A percentile compares a stretch with the other conserved stretches of the same genome.
phyloP scores from a whole-genome alignment of 2,113 vertebrate genomes.

The Notothenia rossii region DNA sequence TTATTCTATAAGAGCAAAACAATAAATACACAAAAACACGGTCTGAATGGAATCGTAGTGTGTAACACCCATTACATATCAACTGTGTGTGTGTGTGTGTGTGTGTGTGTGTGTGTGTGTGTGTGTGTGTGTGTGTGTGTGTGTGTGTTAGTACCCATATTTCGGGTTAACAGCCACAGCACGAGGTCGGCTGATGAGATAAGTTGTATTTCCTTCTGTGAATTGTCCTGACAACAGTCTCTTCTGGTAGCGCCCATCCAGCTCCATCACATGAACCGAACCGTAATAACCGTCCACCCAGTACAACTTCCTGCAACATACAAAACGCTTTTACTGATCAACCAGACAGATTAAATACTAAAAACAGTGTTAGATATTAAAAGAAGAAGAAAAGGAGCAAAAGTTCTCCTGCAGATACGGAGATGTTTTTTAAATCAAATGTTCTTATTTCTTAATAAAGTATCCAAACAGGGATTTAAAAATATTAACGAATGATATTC shows the following conservation, averaged over 20 bases:
- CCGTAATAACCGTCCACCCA: constrained; percentile 71
- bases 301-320: constrained; percentile 78
- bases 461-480: not conserved
- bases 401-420: not conserved
- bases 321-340: constrained; percentile 13
- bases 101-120: not conserved
- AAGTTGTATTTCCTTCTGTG: constrained; percentile 69
- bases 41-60: too few relatives aligned
- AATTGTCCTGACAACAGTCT: constrained; percentile 72
- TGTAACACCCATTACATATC: too few relatives aligned
- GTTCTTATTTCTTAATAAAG: not conserved
- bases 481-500: not conserved
- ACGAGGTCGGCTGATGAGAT: constrained; percentile 67
- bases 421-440: not conserved
- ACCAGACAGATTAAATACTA: not conserved
- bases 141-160: constrained; percentile 70
- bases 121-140: too few relatives aligned
- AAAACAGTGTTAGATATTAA: not conserved
- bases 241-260: constrained; percentile 79
- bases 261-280: constrained; percentile 79
- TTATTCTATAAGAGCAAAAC: too few relatives aligned
- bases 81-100: not conserved
- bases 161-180: constrained; percentile 81
- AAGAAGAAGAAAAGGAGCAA: not conserved
- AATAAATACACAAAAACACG: too few relatives aligned